These are phyloP conservation scores for Limnephilus marmoratus DNA, from an alignment of 2,888 invertebrate species.

Conservation along the genomic window DNA sequence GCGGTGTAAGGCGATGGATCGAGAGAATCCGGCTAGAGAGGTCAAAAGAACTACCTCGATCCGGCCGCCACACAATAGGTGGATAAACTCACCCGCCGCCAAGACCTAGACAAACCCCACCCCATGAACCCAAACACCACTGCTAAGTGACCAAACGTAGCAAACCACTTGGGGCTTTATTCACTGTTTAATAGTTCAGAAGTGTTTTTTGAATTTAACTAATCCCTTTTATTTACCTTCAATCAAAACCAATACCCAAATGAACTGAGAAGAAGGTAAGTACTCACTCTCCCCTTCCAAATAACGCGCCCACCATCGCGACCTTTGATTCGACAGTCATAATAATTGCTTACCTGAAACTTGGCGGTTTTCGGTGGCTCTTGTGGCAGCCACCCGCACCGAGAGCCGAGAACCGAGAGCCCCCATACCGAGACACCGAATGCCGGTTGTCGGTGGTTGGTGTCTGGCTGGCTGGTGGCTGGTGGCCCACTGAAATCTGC, in stretches of 20 bases:
- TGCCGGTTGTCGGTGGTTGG: not conserved
- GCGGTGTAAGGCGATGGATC: too few species aligned
- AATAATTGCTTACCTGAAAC: not conserved
- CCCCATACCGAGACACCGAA: not conserved
- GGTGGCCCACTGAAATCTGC: slow-evolving; percentile 28
- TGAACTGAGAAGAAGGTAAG: not conserved
- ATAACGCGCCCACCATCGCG: not conserved
- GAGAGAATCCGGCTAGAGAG: too few species aligned
- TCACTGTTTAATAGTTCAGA: too few species aligned
- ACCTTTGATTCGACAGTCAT: not conserved
- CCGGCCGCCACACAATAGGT: too few species aligned
- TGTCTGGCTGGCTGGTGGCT: not conserved
- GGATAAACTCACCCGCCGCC: too few species aligned
- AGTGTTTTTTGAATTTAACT: not conserved
- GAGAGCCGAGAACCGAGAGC: not conserved
- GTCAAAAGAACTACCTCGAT: too few species aligned
- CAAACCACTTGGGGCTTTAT: too few species aligned
- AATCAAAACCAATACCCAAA: not conserved
- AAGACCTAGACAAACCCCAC: too few species aligned
- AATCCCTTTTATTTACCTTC: not conserved
- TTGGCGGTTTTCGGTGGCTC: not conserved
- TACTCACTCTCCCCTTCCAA: not conserved
- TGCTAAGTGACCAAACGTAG: too few species aligned
- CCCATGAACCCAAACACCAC: too few species aligned
- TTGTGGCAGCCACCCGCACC: not conserved